A percentile compares a stretch with the other conserved stretches of the same genome.
These are phyloP conservation scores for Pristionchus fissidentatus DNA, from an alignment of 2,888 invertebrate species.

Conservation along the genomic window DNA sequence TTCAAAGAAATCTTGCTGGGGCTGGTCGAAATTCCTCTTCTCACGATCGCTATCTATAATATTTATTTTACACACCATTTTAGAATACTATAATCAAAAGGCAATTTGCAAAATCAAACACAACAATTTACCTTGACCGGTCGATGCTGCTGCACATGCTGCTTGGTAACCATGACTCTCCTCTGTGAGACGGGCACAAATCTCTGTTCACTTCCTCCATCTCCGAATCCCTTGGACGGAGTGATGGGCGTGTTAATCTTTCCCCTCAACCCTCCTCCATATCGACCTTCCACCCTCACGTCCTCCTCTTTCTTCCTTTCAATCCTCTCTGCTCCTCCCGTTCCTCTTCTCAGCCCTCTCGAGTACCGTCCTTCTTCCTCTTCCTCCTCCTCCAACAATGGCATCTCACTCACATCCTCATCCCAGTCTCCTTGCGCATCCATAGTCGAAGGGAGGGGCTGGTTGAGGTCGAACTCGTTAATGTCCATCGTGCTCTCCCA, in stretches of 20 bases:
- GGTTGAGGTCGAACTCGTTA: conserved; percentile 2
- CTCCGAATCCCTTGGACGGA: not conserved
- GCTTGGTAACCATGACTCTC: not conserved
- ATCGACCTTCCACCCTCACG: not conserved
- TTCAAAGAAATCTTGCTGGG: not conserved
- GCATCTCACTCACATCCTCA: conserved; percentile 4
- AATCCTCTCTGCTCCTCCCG: not conserved
- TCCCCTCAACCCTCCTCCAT: conserved; percentile 29
- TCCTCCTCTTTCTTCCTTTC: not conserved
- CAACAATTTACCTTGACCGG: not conserved
- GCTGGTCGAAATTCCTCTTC: not conserved
- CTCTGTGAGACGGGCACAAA: not conserved
- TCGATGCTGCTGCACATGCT: not conserved
- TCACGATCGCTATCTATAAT: not conserved
- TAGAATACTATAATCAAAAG: no score
- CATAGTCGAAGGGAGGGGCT: not conserved
- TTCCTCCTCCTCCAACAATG: not conserved
- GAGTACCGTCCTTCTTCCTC: not conserved
- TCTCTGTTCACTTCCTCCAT: not conserved
- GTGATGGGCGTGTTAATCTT: not conserved
- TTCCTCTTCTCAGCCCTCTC: not conserved
- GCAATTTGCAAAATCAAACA: not conserved
- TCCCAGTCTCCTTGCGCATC: not conserved
- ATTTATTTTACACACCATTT: not conserved
- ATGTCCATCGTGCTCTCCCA: conserved; percentile 9